Evolutionary conservation across 2,888 invertebrate species (phyloP), one percentile per base, ranked within the genome.

Genomic region (Oxystoma pomonae): DNA sequence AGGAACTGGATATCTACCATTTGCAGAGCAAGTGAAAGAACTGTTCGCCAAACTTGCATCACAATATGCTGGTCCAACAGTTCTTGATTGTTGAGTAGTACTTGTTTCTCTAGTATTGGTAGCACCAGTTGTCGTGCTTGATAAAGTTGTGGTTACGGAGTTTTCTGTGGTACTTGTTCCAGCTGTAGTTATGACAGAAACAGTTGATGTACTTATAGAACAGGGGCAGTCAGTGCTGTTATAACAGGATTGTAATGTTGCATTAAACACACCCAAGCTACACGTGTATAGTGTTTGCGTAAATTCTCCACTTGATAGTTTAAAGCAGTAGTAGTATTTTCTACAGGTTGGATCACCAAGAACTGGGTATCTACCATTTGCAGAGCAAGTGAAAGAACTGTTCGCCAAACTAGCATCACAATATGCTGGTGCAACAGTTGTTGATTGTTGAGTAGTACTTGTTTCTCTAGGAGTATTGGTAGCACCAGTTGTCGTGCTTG

Each of bases 401-500:
- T 60, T 35, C 53, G 19, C 22, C 19, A 16, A 12, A 20, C 20
- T 21, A 16, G 19, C 9, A 35, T 58, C 18, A 1, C 55, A 17
- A 20, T 20, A n/a, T 20, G 12, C 52, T 19, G 53, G 7, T n/a
- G n/a, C n/a, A n/a, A n/a, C n/a, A n/a, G n/a, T n/a, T n/a, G n/a
- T n/a, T n/a, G n/a, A n/a, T n/a, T n/a, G n/a, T n/a, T n/a, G n/a
- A n/a, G n/a, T n/a, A n/a, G n/a, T n/a, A n/a, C n/a, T n/a, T n/a
- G n/a, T n/a, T n/a, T n/a, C n/a, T n/a, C n/a, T n/a, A 12, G 50
- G 12, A 12, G 50, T 50, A n/a, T n/a, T 12, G n/a, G 50, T 50
- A 50, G 50, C 9, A 9, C 12, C n/a, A n/a, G 50, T 50, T 9
- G 50, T 50, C 50, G 50, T 81, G 0, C 73, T 74, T 18, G 68